A percentile compares a stretch with the other conserved stretches of the same genome.
Evolutionary conservation across 2,113 vertebrate genomes (phyloP).

Genomic region (Chlorodrepanis virens): DNA sequence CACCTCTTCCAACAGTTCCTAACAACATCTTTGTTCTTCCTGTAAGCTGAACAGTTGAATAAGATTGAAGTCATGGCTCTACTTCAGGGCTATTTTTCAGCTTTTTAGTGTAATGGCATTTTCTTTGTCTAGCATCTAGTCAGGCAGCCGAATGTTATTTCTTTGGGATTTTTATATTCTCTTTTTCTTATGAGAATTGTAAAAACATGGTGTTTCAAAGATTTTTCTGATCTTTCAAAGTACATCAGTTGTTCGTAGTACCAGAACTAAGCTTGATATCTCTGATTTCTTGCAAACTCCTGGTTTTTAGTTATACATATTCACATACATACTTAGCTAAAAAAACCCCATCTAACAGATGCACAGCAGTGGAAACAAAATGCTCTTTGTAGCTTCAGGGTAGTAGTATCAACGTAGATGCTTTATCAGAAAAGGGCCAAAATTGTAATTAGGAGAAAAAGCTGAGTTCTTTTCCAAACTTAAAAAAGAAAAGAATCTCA

Average conservation of each 20-base stretch:
- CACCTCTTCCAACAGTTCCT: not conserved
- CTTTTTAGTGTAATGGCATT: not conserved
- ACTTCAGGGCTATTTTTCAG: not conserved
- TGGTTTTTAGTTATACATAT: not conserved
- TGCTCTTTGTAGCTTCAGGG: not conserved
- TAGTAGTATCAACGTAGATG: not conserved
- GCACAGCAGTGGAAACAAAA: not conserved
- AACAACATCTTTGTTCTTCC: not conserved
- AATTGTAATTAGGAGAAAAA: not conserved
- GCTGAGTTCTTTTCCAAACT: not conserved
- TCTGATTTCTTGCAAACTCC: not conserved
- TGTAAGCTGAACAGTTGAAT: not conserved
- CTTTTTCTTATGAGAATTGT: not conserved
- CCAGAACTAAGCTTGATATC: not conserved
- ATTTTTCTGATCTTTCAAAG: slow-evolving; percentile 2
- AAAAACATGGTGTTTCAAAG: not conserved
- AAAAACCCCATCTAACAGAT: not conserved
- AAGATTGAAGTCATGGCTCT: not conserved
- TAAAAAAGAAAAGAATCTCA: not conserved
- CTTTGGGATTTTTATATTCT: not conserved
- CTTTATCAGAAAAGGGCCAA: not conserved
- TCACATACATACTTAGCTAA: not conserved
- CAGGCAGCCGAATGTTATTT: not conserved
- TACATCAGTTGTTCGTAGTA: not conserved
- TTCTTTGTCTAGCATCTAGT: not conserved